A percentile compares a stretch with the other conserved stretches of the same genome.
Conservation (phyloP, 2,113 vertebrate genomes). For the Oryzias woworae region DNA sequence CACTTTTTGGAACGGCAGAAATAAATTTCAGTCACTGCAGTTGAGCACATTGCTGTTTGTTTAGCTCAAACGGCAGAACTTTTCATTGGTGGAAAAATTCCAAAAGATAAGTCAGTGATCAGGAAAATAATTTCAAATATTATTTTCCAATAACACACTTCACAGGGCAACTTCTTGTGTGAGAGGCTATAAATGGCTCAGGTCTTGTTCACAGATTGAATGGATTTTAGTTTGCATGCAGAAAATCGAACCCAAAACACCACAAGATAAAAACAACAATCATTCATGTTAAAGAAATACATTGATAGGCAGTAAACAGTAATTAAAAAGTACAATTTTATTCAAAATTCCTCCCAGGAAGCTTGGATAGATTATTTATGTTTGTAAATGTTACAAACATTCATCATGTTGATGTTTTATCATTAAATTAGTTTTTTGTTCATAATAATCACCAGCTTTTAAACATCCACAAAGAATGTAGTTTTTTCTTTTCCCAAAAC, state of each 20-base stretch:
- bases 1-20: conserved; percentile 78
- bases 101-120: conserved; percentile 82
- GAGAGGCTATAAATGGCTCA: conserved; percentile 58
- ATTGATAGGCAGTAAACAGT: no score
- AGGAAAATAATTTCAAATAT: conserved; percentile 82
- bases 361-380: no score
- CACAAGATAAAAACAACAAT: conserved; percentile 19
- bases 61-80: conserved; percentile 74
- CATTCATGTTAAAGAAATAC: no score
- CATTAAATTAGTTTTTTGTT: no score
- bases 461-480: no score
- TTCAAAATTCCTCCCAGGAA: no score
- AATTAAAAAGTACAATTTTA: no score
- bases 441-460: no score
- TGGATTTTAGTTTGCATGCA: conserved; percentile 29
- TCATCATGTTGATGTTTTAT: no score
- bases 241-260: conserved; percentile 16
- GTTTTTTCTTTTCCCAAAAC: no score
- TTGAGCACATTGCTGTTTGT: conserved; percentile 76
- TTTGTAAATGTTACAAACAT: no score
- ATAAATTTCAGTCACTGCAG: conserved; percentile 71
- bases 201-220: conserved; percentile 54
- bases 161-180: conserved; percentile 61
- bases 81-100: conserved; percentile 76
- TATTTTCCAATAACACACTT: conserved; percentile 79